A percentile compares a stretch with the other conserved stretches of the same genome.
Conservation (phyloP, 2,888 invertebrate species). For the Nebria brevicollis region DNA sequence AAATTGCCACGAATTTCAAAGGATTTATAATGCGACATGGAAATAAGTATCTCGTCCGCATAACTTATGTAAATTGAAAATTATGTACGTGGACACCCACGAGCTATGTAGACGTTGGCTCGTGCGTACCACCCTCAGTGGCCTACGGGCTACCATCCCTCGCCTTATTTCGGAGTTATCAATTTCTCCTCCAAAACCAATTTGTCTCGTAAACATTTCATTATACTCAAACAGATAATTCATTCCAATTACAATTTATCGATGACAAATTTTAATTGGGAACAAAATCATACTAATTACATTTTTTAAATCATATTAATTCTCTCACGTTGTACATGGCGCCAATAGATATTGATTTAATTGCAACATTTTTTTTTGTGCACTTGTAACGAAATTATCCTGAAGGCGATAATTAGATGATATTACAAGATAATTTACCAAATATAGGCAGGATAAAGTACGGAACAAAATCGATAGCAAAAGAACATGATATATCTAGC, state of each 20-base stretch:
- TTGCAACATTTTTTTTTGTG: conserved; percentile 25
- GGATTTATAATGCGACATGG: conserved; percentile 43
- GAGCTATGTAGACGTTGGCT: neutral
- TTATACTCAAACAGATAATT: no score
- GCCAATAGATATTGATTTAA: conserved; percentile 38
- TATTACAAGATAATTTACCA: conserved; percentile 33
- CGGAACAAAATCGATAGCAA: neutral
- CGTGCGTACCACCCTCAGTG: neutral
- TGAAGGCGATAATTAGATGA: conserved; percentile 29
- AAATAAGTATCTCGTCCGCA: conserved; percentile 44
- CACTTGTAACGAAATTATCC: conserved; percentile 12
- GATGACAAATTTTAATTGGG: no score
- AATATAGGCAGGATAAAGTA: conserved; percentile 14
- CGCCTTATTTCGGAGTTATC: neutral
- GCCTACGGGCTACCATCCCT: neutral
- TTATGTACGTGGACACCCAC: conserved; percentile 43
- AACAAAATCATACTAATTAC: neutral
- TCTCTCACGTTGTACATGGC: conserved; percentile 35
- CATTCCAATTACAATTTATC: no score
- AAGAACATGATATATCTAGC: neutral
- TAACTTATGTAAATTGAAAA: conserved; percentile 47
- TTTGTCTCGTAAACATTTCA: neutral
- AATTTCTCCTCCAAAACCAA: neutral
- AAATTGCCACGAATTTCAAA: conserved; percentile 46
- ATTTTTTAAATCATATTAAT: neutral